Evolutionary conservation across 2,113 vertebrate species (phyloP).

Genomic region (Chitala chitala): DNA sequence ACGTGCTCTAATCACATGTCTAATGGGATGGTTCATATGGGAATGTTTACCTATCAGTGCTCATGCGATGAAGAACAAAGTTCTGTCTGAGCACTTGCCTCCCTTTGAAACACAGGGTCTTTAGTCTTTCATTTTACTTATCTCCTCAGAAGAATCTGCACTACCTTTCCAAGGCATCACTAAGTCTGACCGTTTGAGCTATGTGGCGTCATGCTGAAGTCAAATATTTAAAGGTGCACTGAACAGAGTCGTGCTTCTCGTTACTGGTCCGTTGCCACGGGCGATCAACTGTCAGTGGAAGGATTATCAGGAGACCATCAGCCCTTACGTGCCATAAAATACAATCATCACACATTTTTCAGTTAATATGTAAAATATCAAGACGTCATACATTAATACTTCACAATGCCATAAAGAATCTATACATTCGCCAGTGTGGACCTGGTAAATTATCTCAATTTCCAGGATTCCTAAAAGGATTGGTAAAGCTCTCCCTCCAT

Average conservation of each 20-base stretch:
- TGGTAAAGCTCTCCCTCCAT: too few relatives aligned
- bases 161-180: conserved; percentile 1
- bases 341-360: not conserved
- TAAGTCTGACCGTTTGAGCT: conserved; percentile 31
- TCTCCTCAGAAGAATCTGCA: conserved; percentile 44
- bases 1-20: conserved; percentile 29
- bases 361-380: not conserved
- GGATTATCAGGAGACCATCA: not conserved
- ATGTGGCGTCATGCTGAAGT: conserved; percentile 26
- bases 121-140: conserved; percentile 53
- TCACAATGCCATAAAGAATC: too few relatives aligned
- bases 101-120: conserved; percentile 34
- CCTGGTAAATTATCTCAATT: too few relatives aligned
- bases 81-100: conserved; percentile 38
- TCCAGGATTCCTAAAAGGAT: too few relatives aligned
- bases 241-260: conserved; percentile 27
- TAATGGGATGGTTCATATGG: conserved; percentile 49
- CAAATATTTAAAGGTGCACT: conserved; percentile 29
- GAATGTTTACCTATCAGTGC: conserved; percentile 60
- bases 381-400: not conserved
- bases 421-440: too few relatives aligned
- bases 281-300: not conserved
- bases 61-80: conserved; percentile 39
- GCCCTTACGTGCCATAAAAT: not conserved
- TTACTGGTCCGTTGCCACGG: conserved; percentile 13